Evolutionary conservation across 2,113 vertebrate genomes (phyloP).

Genomic region (Orycteropus afer): DNA sequence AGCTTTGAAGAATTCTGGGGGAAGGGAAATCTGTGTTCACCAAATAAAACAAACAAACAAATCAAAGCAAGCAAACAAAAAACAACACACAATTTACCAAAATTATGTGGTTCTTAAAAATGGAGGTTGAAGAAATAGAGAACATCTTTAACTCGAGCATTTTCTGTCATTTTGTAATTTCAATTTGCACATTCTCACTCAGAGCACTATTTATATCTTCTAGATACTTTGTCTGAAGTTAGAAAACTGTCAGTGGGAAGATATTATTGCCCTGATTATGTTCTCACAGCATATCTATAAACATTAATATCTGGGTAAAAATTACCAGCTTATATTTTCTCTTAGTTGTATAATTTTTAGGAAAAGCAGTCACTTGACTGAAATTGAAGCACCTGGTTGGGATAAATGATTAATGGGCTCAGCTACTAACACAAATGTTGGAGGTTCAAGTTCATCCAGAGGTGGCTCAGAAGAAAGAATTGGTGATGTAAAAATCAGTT

Average conservation of each 20-base stretch:
- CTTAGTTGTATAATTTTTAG: slow-evolving; percentile 15
- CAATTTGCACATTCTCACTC: neutral
- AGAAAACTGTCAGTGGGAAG: neutral
- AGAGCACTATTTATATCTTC: neutral
- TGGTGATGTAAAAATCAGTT: neutral
- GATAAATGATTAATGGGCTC: neutral
- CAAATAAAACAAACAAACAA: neutral
- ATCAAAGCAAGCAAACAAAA: neutral
- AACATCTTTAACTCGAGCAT: neutral
- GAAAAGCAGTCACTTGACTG: neutral
- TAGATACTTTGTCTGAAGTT: slow-evolving; percentile 37
- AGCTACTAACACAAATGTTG: neutral
- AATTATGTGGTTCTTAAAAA: neutral
- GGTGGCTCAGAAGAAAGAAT: neutral
- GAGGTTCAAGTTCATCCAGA: neutral
- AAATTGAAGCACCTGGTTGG: neutral
- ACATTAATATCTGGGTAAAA: neutral
- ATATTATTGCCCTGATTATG: neutral
- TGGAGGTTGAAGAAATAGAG: neutral
- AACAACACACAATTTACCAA: neutral
- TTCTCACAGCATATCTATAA: neutral
- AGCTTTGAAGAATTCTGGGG: slow-evolving; percentile 15
- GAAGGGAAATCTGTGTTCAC: neutral
- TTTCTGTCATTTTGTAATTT: neutral
- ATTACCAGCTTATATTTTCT: neutral